A percentile compares a stretch with the other conserved stretches of the same genome.
These are phyloP conservation scores for Teleiodes luculella DNA, from an alignment of 2,888 invertebrate species.

Conservation along the genomic window DNA sequence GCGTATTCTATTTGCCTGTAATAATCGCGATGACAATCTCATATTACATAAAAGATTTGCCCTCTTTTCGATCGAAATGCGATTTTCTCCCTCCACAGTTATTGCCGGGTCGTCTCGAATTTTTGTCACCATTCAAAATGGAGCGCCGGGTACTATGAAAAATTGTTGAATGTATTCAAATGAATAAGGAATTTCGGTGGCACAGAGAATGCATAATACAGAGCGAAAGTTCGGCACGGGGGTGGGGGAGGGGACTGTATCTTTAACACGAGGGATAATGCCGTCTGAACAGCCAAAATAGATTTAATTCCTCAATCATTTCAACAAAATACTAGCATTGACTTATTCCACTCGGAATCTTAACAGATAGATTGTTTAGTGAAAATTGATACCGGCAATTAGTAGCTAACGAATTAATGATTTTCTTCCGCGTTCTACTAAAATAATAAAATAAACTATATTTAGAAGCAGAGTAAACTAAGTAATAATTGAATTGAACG, in stretches of 20 bases:
- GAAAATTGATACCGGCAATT: constrained; percentile 45
- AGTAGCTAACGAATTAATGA: constrained; percentile 36
- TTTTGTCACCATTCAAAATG: constrained; percentile 70
- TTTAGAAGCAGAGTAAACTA: too few species aligned
- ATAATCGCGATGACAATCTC: constrained; percentile 79
- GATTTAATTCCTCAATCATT: too few species aligned
- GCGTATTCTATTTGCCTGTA: constrained; percentile 78
- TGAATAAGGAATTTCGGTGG: constrained; percentile 71
- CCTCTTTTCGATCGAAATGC: constrained; percentile 77
- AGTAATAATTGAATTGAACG: too few species aligned
- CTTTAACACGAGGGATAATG: constrained; percentile 32
- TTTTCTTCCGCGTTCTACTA: constrained; percentile 12
- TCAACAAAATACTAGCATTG: neutral
- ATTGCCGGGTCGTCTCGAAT: constrained; percentile 70
- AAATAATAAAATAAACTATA: too few species aligned
- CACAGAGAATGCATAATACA: constrained; percentile 58
- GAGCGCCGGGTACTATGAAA: constrained; percentile 59
- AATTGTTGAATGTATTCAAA: constrained; percentile 70
- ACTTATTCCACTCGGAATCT: neutral
- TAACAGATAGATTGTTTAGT: neutral
- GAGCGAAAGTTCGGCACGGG: constrained; percentile 28
- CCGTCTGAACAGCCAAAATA: neutral
- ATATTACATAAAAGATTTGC: constrained; percentile 79
- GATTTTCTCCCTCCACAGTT: constrained; percentile 75
- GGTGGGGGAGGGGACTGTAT: constrained; percentile 27